These are phyloP conservation scores for Drosophila yakuba DNA, from an alignment of 1,140 invertebrate genomes.

Conservation along the genomic window DNA sequence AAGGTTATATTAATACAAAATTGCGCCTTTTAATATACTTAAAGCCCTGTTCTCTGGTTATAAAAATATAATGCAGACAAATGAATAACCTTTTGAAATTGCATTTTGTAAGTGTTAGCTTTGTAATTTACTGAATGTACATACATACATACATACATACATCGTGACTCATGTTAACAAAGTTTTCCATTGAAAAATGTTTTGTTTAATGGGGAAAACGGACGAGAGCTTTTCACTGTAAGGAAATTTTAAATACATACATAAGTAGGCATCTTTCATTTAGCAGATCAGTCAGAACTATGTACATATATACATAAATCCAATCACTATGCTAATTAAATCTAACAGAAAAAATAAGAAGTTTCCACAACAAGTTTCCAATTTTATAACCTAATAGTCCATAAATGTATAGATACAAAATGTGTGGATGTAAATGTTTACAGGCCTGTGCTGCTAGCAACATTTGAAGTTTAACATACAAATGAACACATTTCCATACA, in stretches of 20 bases:
- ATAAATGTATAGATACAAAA: background rate
- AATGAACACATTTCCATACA: background rate
- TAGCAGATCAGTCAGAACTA: no score
- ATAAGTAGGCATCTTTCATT: background rate
- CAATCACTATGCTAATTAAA: background rate
- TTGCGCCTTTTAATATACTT: no score
- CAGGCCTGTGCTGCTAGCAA: no score
- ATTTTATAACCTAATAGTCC: background rate
- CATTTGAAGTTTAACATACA: background rate
- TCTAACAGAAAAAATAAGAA: background rate
- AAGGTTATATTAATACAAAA: no score
- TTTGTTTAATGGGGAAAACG: slow-evolving; percentile 10
- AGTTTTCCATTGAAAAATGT: slow-evolving; percentile 15
- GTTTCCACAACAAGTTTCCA: background rate
- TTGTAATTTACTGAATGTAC: no score
- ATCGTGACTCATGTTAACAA: background rate
- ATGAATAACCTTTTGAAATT: background rate
- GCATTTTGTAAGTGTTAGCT: no score
- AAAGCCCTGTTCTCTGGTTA: background rate
- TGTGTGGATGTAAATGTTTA: background rate
- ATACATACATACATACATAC: background rate
- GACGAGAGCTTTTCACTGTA: background rate
- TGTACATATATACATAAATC: no score
- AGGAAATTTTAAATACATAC: background rate
- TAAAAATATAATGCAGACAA: background rate